Percentiles rank a stretch among this genome's conserved stretches.
phyloP scores from a whole-genome alignment of 2,888 invertebrate species.

The Odontocerum albicorne region DNA sequence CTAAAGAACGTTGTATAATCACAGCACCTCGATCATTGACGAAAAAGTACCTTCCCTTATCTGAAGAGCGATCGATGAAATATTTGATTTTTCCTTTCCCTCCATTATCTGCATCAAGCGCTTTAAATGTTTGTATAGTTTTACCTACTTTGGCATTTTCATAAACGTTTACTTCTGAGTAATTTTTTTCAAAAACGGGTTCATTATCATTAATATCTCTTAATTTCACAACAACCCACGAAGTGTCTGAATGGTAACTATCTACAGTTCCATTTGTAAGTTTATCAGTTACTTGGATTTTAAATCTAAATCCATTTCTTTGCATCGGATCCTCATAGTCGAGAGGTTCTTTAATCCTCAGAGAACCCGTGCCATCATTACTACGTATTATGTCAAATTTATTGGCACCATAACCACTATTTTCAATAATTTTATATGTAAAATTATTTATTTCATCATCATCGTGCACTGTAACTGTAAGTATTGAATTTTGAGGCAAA shows the following conservation, averaged over 20 bases:
- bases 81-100: constrained; percentile 69
- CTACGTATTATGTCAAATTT: constrained; percentile 53
- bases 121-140: constrained; percentile 71
- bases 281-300: constrained; percentile 49
- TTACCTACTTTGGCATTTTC: constrained; percentile 74
- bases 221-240: constrained; percentile 60
- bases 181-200: constrained; percentile 56
- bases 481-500: constrained; percentile 49
- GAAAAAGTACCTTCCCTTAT: constrained; percentile 72
- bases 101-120: constrained; percentile 77
- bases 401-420: constrained; percentile 51
- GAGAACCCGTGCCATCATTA: constrained; percentile 51
- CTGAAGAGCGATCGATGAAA: constrained; percentile 70
- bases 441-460: constrained; percentile 53
- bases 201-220: constrained; percentile 61
- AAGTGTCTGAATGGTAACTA: constrained; percentile 75
- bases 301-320: constrained; percentile 52
- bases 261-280: constrained; percentile 75
- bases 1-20: constrained; percentile 71
- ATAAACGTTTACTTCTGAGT: constrained; percentile 68
- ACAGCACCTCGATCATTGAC: constrained; percentile 77
- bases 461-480: constrained; percentile 53
- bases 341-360: constrained; percentile 53
- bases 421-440: constrained; percentile 50
- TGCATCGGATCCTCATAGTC: constrained; percentile 56